A percentile compares a stretch with the other conserved stretches of the same genome.
Conservation (phyloP, 2,888 invertebrate species). For the Pheosia gnoma region DNA sequence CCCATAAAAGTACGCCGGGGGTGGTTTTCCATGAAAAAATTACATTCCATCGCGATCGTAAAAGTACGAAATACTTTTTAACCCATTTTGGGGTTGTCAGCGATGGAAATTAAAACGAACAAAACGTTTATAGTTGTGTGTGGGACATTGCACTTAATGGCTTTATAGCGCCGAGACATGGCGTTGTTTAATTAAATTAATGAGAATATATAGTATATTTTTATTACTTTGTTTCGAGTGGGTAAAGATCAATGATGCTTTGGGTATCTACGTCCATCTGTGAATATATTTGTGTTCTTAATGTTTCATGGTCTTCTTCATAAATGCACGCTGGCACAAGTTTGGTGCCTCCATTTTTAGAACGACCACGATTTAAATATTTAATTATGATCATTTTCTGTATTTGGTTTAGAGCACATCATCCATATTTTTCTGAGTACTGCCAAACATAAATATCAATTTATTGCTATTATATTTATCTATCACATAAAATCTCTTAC, state of each 20-base stretch:
- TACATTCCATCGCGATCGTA: slow-evolving; percentile 3
- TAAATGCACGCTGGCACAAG: no score
- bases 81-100: slow-evolving; percentile 14
- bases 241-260: not conserved
- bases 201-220: not conserved
- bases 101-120: slow-evolving; percentile 20
- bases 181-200: slow-evolving; percentile 14
- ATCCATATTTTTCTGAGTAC: no score
- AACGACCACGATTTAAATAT: no score
- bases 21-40: slow-evolving; percentile 5
- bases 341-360: no score
- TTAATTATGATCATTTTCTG: no score
- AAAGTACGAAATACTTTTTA: slow-evolving; percentile 8
- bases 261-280: no score
- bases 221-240: not conserved
- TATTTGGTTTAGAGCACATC: no score
- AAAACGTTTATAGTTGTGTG: slow-evolving; percentile 14
- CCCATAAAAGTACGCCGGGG: not conserved
- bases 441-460: no score
- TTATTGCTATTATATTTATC: not conserved
- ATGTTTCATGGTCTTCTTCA: no score
- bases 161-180: slow-evolving; percentile 34
- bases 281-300: no score
- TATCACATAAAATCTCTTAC: not conserved
- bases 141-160: slow-evolving; percentile 15